phyloP scores from a whole-genome alignment of 2,797 vertebrate genomes.

The Sebastes miniatus region DNA sequence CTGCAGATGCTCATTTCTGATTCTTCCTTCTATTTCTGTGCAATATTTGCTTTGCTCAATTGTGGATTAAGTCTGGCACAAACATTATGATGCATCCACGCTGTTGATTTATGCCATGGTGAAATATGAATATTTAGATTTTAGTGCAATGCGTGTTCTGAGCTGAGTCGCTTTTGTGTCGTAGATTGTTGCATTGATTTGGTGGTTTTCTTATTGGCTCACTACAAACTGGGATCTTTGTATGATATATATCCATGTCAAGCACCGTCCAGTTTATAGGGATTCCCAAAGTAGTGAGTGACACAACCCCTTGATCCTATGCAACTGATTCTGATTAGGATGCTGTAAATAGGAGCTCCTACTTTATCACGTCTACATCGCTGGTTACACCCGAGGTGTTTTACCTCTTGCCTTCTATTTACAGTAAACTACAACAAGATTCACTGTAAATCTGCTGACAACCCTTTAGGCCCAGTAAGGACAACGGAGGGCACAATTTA shows the following conservation, averaged over 20 bases:
- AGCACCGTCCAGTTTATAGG: neutral
- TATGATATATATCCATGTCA: neutral
- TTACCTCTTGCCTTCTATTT: constrained; percentile 48
- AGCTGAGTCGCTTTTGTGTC: neutral
- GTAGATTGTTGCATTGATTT: neutral
- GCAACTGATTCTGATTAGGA: constrained; percentile 10
- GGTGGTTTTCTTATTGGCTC: neutral
- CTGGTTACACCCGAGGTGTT: neutral
- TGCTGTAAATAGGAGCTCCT: constrained; percentile 34
- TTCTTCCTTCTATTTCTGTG: neutral
- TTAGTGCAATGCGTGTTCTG: neutral
- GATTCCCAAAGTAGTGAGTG: neutral
- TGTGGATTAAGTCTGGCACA: neutral
- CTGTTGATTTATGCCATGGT: neutral
- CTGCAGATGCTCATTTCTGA: neutral
- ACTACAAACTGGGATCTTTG: neutral
- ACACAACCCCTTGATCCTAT: neutral
- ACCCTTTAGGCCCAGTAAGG: constrained; percentile 28
- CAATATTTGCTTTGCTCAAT: neutral
- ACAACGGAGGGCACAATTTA: constrained; percentile 51
- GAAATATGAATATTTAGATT: neutral
- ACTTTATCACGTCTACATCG: neutral
- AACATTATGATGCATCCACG: neutral
- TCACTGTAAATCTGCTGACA: constrained; percentile 40
- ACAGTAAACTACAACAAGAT: constrained; percentile 34